A percentile compares a stretch with the other conserved stretches of the same genome.
phyloP scores from a whole-genome alignment of 2,113 vertebrate species.

The Hemichromis elongatus region DNA sequence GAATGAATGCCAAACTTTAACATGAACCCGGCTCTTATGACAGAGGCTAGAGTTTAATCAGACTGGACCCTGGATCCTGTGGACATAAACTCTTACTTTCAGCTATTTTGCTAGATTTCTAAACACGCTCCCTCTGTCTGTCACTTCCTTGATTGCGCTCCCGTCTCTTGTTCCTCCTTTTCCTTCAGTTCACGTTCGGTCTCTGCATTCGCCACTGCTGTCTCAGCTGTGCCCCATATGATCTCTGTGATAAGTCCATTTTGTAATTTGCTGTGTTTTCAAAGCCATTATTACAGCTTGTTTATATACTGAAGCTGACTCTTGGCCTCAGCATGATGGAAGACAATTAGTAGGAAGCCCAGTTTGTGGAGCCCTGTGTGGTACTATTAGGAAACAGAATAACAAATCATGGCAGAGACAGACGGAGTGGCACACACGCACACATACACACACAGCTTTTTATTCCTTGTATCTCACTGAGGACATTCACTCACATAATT shows the following conservation, averaged over 20 bases:
- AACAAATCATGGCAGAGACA: background rate
- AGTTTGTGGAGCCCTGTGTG: conserved; percentile 23
- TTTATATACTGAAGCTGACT: conserved; percentile 37
- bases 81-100: background rate
- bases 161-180: background rate
- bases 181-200: background rate
- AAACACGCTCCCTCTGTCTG: background rate
- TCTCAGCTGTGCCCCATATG: conserved; percentile 43
- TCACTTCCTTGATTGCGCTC: background rate
- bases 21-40: background rate
- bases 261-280: conserved; percentile 34
- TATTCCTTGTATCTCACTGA: background rate
- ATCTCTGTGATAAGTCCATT: conserved; percentile 5
- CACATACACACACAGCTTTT: background rate
- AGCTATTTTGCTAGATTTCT: background rate
- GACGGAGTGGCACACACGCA: background rate
- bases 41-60: background rate
- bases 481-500: background rate
- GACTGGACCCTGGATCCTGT: background rate
- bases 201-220: background rate
- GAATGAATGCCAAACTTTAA: background rate
- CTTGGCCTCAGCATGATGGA: background rate
- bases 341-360: conserved; percentile 26
- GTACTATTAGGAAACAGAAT: conserved; percentile 23
- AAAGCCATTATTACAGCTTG: conserved; percentile 31